Conservation (phyloP, 2,888 invertebrate species). For the Apantesis nais region DNA sequence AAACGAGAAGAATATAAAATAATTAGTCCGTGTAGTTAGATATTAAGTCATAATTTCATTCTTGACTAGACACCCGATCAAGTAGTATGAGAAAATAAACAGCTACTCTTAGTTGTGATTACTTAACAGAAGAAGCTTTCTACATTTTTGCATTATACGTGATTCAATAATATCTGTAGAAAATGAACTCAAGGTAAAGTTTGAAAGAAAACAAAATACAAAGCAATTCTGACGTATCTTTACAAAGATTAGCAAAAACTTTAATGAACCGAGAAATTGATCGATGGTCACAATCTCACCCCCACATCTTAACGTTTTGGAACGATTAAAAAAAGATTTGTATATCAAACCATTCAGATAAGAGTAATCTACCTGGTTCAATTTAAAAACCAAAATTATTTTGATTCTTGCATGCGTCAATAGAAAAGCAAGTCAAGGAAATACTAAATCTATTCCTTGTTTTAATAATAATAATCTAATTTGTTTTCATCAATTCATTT, state of each 20-base stretch:
- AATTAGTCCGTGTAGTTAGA: not conserved
- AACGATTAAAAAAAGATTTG: not conserved
- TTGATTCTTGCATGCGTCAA: too few species aligned
- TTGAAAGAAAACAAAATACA: not conserved
- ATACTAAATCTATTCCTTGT: too few species aligned
- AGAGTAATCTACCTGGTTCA: too few species aligned
- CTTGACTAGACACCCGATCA: not conserved
- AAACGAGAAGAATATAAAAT: not conserved
- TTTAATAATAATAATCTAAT: too few species aligned
- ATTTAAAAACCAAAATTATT: too few species aligned
- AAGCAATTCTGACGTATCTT: conserved; percentile 24
- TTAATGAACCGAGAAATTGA: conserved; percentile 52
- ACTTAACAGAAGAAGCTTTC: too few species aligned
- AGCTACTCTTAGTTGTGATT: too few species aligned
- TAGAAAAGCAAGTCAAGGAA: too few species aligned
- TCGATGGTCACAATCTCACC: conserved; percentile 45
- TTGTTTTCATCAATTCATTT: too few species aligned
- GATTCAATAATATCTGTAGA: not conserved
- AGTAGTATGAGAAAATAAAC: not conserved
- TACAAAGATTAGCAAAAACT: conserved; percentile 36
- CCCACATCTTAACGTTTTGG: conserved; percentile 24
- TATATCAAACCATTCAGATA: too few species aligned
- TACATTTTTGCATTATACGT: not conserved
- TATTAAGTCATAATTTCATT: not conserved
- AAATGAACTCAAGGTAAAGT: too few species aligned